A percentile compares a stretch with the other conserved stretches of the same genome.
Evolutionary conservation across 64 coral and sea anemone species (phyloP).

Genomic region (Hydrozoanthus tunicans): DNA sequence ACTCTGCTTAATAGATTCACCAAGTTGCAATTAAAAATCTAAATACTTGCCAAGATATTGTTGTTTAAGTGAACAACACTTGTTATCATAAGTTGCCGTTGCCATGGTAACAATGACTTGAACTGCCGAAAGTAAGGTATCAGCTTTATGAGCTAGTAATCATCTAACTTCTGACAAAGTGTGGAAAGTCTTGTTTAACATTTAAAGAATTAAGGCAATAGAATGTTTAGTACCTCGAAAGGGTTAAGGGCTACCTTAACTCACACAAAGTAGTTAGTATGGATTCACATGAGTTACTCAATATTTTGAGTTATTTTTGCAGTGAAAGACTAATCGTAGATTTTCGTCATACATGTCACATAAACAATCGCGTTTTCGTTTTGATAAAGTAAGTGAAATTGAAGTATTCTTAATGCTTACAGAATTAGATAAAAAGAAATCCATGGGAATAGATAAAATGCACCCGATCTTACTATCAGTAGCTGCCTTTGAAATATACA

Average conservation of each 20-base stretch:
- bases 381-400: too few species aligned
- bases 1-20: conserved; percentile 11
- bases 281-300: too few species aligned
- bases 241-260: background rate
- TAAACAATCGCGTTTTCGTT: too few species aligned
- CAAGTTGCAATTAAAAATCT: conserved; percentile 27
- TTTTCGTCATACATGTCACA: too few species aligned
- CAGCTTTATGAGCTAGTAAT: conserved; percentile 3
- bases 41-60: conserved; percentile 29
- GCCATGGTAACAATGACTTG: conserved; percentile 20
- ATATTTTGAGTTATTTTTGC: too few species aligned
- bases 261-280: too few species aligned
- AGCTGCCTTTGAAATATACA: too few species aligned
- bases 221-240: conserved; percentile 7
- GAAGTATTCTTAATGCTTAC: too few species aligned
- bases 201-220: conserved; percentile 8
- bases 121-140: background rate
- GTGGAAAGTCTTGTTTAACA: conserved; percentile 5
- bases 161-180: background rate
- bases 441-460: too few species aligned
- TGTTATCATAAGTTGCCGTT: background rate
- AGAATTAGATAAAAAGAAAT: too few species aligned
- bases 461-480: too few species aligned
- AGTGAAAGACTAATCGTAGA: too few species aligned
- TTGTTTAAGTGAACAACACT: conserved; percentile 12